A percentile compares a stretch with the other conserved stretches of the same genome.
Conservation (phyloP, 1,140 invertebrate genomes). For the Chionoecetes opilio region DNA sequence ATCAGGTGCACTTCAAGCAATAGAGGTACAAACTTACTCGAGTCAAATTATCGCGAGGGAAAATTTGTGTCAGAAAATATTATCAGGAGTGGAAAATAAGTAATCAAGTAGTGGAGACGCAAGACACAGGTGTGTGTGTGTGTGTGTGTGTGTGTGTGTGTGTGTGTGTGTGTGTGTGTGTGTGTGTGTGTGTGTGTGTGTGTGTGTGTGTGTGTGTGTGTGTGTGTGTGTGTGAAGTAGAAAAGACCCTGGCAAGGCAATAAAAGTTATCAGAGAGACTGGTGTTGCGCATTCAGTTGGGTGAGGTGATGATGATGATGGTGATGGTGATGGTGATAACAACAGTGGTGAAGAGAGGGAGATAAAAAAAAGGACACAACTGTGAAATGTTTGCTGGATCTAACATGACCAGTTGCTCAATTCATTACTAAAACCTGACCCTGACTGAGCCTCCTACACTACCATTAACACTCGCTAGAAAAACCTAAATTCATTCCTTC, state of each 20-base stretch:
- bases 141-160: too few relatives aligned
- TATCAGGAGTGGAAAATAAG: neutral
- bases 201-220: too few relatives aligned
- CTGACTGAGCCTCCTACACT: neutral
- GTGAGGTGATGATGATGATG: too few relatives aligned
- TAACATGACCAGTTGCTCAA: neutral
- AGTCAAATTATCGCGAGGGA: too few relatives aligned
- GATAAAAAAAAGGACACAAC: neutral
- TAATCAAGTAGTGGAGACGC: neutral
- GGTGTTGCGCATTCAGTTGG: too few relatives aligned
- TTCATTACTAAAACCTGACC: neutral
- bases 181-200: too few relatives aligned
- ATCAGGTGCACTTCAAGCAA: neutral
- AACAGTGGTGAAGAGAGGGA: too few relatives aligned
- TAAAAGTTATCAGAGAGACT: too few relatives aligned
- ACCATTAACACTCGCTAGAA: slow-evolving; percentile 9
- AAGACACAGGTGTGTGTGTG: neutral
- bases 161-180: too few relatives aligned
- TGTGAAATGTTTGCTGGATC: slow-evolving; percentile 17
- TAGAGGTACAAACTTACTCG: neutral
- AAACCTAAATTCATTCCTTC: neutral
- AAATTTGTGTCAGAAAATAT: neutral
- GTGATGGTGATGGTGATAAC: too few relatives aligned
- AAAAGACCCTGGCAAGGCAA: too few relatives aligned
- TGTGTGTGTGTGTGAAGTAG: too few relatives aligned